Evolutionary conservation across 2,113 vertebrate genomes (phyloP).

Genomic region (Paratilapia polleni): DNA sequence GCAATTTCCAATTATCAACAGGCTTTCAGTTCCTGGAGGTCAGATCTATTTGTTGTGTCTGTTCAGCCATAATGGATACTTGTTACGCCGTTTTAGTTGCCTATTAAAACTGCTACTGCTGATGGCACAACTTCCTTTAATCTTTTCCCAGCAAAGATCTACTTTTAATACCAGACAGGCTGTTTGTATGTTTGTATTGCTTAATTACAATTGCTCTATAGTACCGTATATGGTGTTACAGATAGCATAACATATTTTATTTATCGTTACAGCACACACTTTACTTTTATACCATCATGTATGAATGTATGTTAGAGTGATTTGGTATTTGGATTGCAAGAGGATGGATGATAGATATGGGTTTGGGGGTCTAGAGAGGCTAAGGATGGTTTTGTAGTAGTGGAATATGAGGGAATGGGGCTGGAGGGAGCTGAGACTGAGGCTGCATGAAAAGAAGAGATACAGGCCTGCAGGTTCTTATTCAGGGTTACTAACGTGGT

Average conservation of each 20-base stretch:
- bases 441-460: conserved; percentile 36
- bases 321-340: conserved; percentile 14
- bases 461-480: conserved; percentile 46
- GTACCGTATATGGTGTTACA: neutral
- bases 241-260: neutral
- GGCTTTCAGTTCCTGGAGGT: neutral
- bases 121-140: neutral
- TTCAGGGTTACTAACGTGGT: conserved; percentile 46
- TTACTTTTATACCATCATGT: neutral
- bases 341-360: conserved; percentile 1
- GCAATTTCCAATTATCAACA: neutral
- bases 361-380: conserved; percentile 8
- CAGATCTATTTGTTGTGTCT: neutral
- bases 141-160: neutral
- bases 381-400: conserved; percentile 18
- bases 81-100: neutral
- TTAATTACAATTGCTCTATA: neutral
- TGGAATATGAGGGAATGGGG: conserved; percentile 31
- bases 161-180: neutral
- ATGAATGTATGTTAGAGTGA: neutral
- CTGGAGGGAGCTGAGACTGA: conserved; percentile 12
- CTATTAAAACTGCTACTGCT: neutral
- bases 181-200: neutral
- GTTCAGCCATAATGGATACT: neutral
- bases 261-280: neutral